Percentiles rank a stretch among this genome's conserved stretches.
phyloP scores from a whole-genome alignment of 2,888 invertebrate genomes.

The Conchocele bisecta region DNA sequence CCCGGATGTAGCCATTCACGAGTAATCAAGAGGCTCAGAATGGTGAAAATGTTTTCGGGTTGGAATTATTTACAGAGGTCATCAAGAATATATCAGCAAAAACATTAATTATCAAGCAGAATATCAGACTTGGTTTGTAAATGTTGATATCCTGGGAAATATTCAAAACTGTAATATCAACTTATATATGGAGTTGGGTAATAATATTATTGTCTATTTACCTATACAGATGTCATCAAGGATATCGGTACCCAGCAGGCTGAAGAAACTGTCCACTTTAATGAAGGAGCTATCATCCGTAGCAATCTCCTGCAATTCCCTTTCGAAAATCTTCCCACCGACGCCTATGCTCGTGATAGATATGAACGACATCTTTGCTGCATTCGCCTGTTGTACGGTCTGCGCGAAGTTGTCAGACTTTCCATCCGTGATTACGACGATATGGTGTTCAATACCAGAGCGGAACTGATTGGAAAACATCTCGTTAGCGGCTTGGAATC shows the following conservation, averaged over 20 bases:
- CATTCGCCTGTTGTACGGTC: slow-evolving; percentile 3
- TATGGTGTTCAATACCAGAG: background rate
- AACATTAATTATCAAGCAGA: no score
- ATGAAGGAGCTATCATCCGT: slow-evolving; percentile 17
- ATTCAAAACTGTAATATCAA: no score
- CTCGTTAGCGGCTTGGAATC: slow-evolving; percentile 3
- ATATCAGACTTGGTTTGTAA: no score
- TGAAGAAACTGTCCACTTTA: slow-evolving; percentile 5
- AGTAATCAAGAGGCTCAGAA: no score
- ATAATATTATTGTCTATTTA: no score
- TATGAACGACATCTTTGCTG: slow-evolving; percentile 23
- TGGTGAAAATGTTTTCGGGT: no score
- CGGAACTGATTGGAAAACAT: slow-evolving; percentile 18
- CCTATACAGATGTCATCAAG: slow-evolving; percentile 25
- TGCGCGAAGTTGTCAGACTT: slow-evolving; percentile 3
- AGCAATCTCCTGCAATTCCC: slow-evolving; percentile 16
- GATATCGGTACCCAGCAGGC: slow-evolving; percentile 7
- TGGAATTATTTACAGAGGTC: no score
- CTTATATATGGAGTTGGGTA: no score
- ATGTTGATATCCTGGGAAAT: no score
- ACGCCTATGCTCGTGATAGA: slow-evolving; percentile 31
- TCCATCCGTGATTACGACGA: slow-evolving; percentile 29
- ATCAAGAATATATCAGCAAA: no score
- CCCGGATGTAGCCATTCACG: no score
- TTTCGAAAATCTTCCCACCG: background rate